Evolutionary conservation across 2,797 vertebrate species (phyloP).

Genomic region (Arrhamphus sclerolepis): DNA sequence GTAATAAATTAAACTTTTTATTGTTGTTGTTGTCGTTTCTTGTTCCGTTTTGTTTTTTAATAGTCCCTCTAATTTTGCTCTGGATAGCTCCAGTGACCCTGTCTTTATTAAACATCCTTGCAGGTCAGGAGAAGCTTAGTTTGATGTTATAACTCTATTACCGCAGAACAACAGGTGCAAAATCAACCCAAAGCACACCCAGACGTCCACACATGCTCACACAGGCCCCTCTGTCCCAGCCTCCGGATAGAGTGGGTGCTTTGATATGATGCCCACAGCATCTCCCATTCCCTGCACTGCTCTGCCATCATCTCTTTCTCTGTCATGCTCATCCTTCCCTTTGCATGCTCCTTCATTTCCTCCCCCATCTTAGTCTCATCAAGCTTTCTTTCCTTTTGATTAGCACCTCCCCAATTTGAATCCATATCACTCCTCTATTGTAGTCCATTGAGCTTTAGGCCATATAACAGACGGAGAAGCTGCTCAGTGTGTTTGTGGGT

Average conservation of each 20-base stretch:
- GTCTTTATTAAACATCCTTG: background rate
- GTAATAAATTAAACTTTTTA: too few relatives aligned
- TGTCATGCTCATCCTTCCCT: constrained; percentile 39
- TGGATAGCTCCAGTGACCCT: background rate
- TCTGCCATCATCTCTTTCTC: constrained; percentile 47
- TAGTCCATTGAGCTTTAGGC: constrained; percentile 23
- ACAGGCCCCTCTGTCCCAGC: constrained; percentile 69
- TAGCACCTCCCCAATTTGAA: constrained; percentile 44
- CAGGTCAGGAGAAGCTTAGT: constrained; percentile 20
- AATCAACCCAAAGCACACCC: constrained; percentile 28
- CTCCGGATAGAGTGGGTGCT: constrained; percentile 71
- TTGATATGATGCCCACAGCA: constrained; percentile 76
- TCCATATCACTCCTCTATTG: constrained; percentile 20
- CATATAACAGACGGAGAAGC: constrained; percentile 34
- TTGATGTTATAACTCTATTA: constrained; percentile 19
- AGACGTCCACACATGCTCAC: constrained; percentile 44
- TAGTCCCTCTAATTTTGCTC: too few relatives aligned
- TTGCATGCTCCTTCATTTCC: constrained; percentile 33
- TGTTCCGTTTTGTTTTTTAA: too few relatives aligned
- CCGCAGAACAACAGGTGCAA: constrained; percentile 70
- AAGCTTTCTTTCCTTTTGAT: constrained; percentile 59
- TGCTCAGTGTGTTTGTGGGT: constrained; percentile 4
- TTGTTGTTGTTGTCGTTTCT: too few relatives aligned
- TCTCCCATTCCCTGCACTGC: constrained; percentile 59
- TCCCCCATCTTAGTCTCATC: constrained; percentile 53